phyloP scores from a whole-genome alignment of 2,888 invertebrate genomes.

The Andrena hattorfiana region DNA sequence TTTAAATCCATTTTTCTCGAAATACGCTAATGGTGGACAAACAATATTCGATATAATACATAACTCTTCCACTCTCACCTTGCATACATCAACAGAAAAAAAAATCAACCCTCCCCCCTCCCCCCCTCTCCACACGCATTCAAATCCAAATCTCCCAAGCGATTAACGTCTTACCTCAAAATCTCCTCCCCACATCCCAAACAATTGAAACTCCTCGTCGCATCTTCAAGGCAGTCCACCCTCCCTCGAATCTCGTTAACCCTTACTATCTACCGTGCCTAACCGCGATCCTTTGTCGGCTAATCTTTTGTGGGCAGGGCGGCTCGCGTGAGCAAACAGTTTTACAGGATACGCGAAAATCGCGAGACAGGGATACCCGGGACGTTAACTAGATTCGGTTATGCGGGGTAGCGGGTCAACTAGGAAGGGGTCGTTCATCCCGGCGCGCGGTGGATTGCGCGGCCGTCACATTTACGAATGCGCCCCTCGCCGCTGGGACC shows the following conservation, averaged over 20 bases:
- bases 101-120: too few relatives aligned
- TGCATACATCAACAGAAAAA: too few relatives aligned
- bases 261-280: neutral
- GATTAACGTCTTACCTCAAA: neutral
- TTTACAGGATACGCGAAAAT: slow-evolving; percentile 45
- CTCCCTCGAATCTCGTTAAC: neutral
- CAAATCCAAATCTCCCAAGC: too few relatives aligned
- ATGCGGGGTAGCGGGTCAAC: slow-evolving; percentile 57
- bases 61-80: too few relatives aligned
- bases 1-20: too few relatives aligned
- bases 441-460: slow-evolving; percentile 36
- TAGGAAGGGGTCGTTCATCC: slow-evolving; percentile 60
- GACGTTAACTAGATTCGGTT: slow-evolving; percentile 24
- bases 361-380: slow-evolving; percentile 5
- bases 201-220: neutral
- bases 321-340: slow-evolving; percentile 40
- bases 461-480: slow-evolving; percentile 34
- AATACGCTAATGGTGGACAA: too few relatives aligned
- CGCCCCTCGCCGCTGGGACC: slow-evolving; percentile 32
- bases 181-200: neutral
- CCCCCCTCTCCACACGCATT: too few relatives aligned
- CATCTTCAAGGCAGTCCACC: neutral
- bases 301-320: neutral
- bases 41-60: too few relatives aligned
- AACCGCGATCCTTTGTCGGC: neutral